phyloP scores from a whole-genome alignment of 2,888 invertebrate genomes.

The Anthophora plumipes region DNA sequence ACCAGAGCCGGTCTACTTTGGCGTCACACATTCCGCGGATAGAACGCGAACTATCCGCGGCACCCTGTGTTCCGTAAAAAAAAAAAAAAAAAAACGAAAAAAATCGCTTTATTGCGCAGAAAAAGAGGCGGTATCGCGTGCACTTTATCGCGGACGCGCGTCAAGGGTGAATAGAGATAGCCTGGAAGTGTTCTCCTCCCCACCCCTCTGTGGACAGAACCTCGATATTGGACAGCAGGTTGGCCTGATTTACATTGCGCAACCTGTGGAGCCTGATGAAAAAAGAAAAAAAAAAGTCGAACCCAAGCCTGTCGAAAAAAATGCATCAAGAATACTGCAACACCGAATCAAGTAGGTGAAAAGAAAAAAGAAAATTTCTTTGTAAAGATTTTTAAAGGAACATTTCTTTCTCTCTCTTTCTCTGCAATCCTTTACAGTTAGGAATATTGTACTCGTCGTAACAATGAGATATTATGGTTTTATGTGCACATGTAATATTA shows the following conservation, averaged over 20 bases:
- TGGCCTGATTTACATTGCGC: constrained; percentile 61
- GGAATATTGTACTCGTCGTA: not conserved
- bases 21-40: not conserved
- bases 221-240: constrained; percentile 56
- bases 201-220: constrained; percentile 49
- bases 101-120: constrained; percentile 32
- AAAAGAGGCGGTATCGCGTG: constrained; percentile 49
- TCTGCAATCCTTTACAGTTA: not conserved
- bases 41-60: constrained; percentile 20
- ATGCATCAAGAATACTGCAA: not conserved
- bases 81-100: no score
- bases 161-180: constrained; percentile 63
- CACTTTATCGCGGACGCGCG: constrained; percentile 53
- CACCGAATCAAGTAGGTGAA: not conserved
- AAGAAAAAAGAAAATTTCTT: not conserved
- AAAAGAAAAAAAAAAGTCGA: constrained; percentile 40
- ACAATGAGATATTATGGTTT: not conserved
- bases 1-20: not conserved
- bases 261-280: constrained; percentile 59
- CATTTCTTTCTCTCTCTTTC: not conserved
- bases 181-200: constrained; percentile 24
- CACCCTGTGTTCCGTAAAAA: not conserved
- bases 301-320: not conserved
- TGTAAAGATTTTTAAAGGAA: not conserved
- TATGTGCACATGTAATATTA: not conserved